Evolutionary conservation across 2,797 vertebrate species (phyloP).

Genomic region (Anguilla megastoma): DNA sequence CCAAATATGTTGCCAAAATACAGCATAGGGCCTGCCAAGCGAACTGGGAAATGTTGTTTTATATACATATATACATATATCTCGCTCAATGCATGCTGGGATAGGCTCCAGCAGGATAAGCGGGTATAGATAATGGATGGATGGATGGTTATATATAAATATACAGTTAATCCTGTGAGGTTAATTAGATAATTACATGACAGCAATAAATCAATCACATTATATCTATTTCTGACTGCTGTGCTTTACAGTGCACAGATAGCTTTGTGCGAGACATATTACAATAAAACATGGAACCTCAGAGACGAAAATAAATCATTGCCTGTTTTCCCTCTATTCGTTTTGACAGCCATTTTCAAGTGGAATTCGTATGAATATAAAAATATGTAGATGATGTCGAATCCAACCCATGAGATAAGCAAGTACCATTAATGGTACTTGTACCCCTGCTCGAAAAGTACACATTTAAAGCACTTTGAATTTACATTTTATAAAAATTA

Average conservation of each 20-base stretch:
- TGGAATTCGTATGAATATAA: constrained; percentile 2
- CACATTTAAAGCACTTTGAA: constrained; percentile 2
- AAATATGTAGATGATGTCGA: neutral
- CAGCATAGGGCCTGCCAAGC: no score
- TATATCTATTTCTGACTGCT: neutral
- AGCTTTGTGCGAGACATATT: neutral
- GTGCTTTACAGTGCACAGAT: neutral
- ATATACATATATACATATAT: no score
- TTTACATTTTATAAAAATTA: neutral
- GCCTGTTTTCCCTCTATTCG: neutral
- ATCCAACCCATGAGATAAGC: constrained; percentile 4
- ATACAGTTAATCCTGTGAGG: no score
- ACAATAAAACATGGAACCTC: neutral
- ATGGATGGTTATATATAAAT: no score
- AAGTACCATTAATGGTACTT: neutral
- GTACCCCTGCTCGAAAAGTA: neutral
- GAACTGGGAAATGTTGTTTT: no score
- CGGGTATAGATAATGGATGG: no score
- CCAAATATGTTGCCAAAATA: no score
- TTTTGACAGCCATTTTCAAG: neutral
- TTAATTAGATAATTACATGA: no score
- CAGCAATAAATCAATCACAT: neutral
- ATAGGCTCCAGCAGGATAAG: no score
- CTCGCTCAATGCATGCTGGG: no score
- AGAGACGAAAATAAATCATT: constrained; percentile 1